Base-by-base conservation (phyloP, 2,888 invertebrate genomes). In the Pegoplata infirma region DNA sequence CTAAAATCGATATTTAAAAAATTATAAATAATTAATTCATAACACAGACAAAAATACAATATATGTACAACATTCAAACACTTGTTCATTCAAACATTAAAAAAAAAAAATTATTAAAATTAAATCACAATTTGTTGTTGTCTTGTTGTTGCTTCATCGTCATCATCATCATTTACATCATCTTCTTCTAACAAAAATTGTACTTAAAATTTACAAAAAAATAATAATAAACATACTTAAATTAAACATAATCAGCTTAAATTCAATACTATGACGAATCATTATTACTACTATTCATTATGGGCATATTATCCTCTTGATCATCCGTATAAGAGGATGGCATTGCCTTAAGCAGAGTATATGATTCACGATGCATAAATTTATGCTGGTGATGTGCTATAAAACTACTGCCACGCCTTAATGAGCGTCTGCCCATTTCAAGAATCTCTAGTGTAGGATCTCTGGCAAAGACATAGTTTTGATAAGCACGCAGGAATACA, bases 401-500 rank as follows among this genome's bases (percentile, higher is more conserved):
- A 66, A 89, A 89, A 76, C 87, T 90, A 82, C 90, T 90, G 14
- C 94, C 93, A 14, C 94, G 90, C 58, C 94, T 89, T 14, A 96
- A 88, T 0, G 94, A 94, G 61, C 93, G 92, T 83, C 93, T 92
- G 0, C 96, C 95, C 76, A 95, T 91, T 85, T 96, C 96, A 8
- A 95, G 92, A 23, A 95, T 94, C 86, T 95, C 94, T 36, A 93
- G 90, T 0, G 93, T 92, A 55, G 90, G 89, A 83, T 93, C 93
- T 28, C 92, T 91, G 5, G 93, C 91, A 76, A 95, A 93, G 0
- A 95, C 92, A 51, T 94, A 91, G 83, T 92, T 94, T 85, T 94
- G 95, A 90, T 96, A 96, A 0, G 94, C 93, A 85, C 92, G 93
- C 12, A 95, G 90, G 85, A 96, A 93, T 40, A 94, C 92, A 3